Evolutionary conservation across 2,113 vertebrate genomes (phyloP).

Genomic region (Daboia siamensis): DNA sequence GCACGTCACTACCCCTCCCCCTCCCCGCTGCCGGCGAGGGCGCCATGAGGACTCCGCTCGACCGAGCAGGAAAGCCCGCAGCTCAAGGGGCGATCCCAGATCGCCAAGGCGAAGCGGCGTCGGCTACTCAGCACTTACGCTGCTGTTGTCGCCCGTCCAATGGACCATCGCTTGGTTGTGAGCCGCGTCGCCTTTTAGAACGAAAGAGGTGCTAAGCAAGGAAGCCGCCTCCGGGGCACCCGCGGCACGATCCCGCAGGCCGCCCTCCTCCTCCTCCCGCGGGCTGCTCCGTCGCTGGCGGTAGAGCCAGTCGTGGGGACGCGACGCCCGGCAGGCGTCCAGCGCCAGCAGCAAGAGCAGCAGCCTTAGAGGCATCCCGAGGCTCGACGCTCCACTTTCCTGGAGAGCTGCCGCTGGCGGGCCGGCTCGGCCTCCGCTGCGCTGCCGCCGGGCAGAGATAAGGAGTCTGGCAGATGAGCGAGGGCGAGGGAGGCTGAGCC

Average conservation of each 20-base stretch:
- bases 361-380: neutral
- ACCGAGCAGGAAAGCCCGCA: neutral
- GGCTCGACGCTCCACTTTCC: neutral
- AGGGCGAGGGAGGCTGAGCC: conserved; percentile 50
- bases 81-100: neutral
- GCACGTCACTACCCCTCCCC: neutral
- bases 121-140: conserved; percentile 78
- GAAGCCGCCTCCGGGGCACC: conserved; percentile 60
- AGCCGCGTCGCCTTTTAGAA: conserved; percentile 92
- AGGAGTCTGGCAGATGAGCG: conserved; percentile 58
- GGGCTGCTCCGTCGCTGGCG: conserved; percentile 57
- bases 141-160: conserved; percentile 98
- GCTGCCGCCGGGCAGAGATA: conserved; percentile 68
- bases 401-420: conserved; percentile 43
- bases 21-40: neutral
- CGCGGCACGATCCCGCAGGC: conserved; percentile 27
- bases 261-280: conserved; percentile 49
- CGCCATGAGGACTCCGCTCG: neutral
- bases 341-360: neutral
- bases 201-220: conserved; percentile 92
- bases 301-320: conserved; percentile 28
- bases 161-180: conserved; percentile 99
- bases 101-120: neutral
- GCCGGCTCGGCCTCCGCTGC: conserved; percentile 68
- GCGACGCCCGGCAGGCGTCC: conserved; percentile 56